Evolutionary conservation across 2,113 vertebrate genomes (phyloP), one percentile per base, ranked within the genome.

Genomic region (Siphamia tubifer): DNA sequence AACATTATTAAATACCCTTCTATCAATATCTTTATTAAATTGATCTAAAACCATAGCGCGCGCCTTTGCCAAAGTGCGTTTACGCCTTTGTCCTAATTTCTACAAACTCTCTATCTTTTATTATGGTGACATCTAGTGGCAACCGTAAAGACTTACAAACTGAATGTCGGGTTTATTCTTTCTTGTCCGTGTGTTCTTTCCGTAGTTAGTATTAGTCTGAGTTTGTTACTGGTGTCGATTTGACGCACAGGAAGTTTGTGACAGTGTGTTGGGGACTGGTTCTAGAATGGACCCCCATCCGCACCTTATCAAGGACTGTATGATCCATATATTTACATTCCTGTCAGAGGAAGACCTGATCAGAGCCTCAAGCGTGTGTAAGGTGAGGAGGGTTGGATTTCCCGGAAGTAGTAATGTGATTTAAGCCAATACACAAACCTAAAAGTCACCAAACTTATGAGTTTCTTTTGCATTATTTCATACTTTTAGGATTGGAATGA

Each of bases 281-380:
- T 8, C 2, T 20, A 58, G 0, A 0, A 68, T 74, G 56, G 62
- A 79, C 2, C 2, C 32, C 7, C 13, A 67, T 21, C 34, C 69
- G 0, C 13, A 49, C 2, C 34, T 92, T 13, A 83, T 85, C 38
- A 9, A 53, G 2, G 92, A 93, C 47, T 91, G 91, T 8, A 77
- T 92, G 1, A 89, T 93, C 68, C 65, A 80, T 2, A 28, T 92
- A 5, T 93, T 93, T 21, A 79, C 90, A 0, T 92, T 89, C 48
- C 70, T 93, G 17, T 12, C 23, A 0, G 81, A 88, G 3, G 82
- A 89, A 2, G 90, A 92, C 43, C 74, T 93, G 48, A 80, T 88
- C 43, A 72, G 9, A 0, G 86, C 72, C 2, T 92, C 91, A 1
- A n/a, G 10, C 5, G 91, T 93, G 5, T 91, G 89, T 75, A 85